Percentiles rank a stretch among this genome's conserved stretches.
phyloP scores from a whole-genome alignment of 2,797 vertebrate species.

The Trachops cirrhosus region DNA sequence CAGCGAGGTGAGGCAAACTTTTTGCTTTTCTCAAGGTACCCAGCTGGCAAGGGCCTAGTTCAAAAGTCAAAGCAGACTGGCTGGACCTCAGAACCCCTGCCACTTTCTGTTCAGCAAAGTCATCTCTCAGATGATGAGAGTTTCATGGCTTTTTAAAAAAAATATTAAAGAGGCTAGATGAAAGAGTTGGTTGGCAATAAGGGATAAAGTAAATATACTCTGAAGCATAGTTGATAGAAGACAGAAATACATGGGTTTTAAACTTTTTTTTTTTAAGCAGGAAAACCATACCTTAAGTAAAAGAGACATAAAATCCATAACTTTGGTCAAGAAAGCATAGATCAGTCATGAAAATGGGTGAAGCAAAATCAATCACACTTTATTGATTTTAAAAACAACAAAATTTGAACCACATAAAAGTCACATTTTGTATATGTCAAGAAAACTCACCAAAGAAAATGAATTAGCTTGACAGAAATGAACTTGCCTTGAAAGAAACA shows the following conservation, averaged over 20 bases:
- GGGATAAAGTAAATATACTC: not conserved
- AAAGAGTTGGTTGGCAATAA: not conserved
- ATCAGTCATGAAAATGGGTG: constrained; percentile 67
- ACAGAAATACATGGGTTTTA: not conserved
- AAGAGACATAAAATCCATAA: constrained; percentile 73
- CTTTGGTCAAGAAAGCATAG: constrained; percentile 51
- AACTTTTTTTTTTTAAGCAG: not conserved
- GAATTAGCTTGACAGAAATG: constrained; percentile 63
- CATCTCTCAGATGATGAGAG: not conserved
- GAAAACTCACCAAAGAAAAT: constrained; percentile 56
- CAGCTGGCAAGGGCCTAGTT: not conserved
- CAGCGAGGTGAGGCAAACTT: not conserved
- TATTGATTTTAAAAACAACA: constrained; percentile 63
- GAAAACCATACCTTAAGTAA: constrained; percentile 64
- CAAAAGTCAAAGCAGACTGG: not conserved
- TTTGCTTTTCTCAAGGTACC: not conserved
- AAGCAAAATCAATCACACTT: constrained; percentile 69
- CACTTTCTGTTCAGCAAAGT: not conserved
- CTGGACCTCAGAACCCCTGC: not conserved
- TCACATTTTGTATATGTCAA: constrained; percentile 58
- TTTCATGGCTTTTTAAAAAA: not conserved
- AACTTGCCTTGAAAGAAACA: constrained; percentile 60
- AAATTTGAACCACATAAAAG: constrained; percentile 65
- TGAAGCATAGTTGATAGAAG: not conserved
- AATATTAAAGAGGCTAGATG: not conserved